Conservation (phyloP, 2,113 vertebrate genomes). For the Shinisaurus crocodilurus region DNA sequence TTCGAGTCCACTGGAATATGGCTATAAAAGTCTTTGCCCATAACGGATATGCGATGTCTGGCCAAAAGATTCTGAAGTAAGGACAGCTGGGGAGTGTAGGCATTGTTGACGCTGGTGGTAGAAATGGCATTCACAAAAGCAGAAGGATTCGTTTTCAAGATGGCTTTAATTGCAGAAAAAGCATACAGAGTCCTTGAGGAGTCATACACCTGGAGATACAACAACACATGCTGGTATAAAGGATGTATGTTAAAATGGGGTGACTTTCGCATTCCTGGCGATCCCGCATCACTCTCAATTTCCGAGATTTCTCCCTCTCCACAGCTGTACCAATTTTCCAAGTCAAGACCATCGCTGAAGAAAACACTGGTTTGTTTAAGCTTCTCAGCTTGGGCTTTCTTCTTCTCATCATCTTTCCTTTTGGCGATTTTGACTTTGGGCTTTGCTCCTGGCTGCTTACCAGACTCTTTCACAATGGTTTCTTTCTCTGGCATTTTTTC, state of each 20-base stretch:
- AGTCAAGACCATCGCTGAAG: conserved; percentile 95
- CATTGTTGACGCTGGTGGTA: conserved; percentile 97
- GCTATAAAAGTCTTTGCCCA: conserved; percentile 99
- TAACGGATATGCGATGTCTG: conserved; percentile 95
- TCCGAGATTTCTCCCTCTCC: conserved; percentile 98
- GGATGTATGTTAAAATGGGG: conserved; percentile 93
- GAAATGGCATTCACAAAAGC: conserved; percentile 97
- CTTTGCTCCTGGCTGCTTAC: conserved; percentile 90
- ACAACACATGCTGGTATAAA: conserved; percentile 94
- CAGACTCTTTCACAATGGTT: conserved; percentile 80
- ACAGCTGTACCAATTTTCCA: conserved; percentile 99
- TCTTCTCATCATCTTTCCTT: conserved; percentile 92
- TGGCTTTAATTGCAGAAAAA: conserved; percentile 92
- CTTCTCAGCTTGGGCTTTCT: conserved; percentile 87
- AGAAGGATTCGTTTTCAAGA: conserved; percentile 90
- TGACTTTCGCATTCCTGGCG: conserved; percentile 85
- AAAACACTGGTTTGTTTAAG: conserved; percentile 89
- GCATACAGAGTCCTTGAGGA: conserved; percentile 95
- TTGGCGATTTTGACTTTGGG: conserved; percentile 93
- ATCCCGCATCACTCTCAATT: conserved; percentile 95
- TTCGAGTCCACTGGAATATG: conserved; percentile 95
- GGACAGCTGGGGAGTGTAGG: conserved; percentile 94
- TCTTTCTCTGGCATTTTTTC: conserved; percentile 92
- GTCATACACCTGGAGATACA: conserved; percentile 98
- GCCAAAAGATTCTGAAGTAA: conserved; percentile 96